A percentile compares a stretch with the other conserved stretches of the same genome.
These are phyloP conservation scores for Aphis gossypii DNA, from an alignment of 1,140 invertebrate species.

Conservation along the genomic window DNA sequence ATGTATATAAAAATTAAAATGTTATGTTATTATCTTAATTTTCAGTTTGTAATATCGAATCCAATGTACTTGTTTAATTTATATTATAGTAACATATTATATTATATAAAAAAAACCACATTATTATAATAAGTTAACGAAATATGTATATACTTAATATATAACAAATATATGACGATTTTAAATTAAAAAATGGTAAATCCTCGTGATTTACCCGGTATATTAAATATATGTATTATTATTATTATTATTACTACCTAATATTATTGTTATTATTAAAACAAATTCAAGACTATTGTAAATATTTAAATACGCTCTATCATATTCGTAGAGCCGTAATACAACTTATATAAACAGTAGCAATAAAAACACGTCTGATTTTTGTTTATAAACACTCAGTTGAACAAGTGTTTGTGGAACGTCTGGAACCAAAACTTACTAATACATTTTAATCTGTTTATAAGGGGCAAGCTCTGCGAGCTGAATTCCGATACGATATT, in stretches of 20 bases:
- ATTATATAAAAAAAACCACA: background rate
- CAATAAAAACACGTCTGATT: background rate
- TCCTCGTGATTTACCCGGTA: background rate
- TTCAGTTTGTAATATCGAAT: background rate
- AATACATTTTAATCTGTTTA: conserved; percentile 33
- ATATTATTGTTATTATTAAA: background rate
- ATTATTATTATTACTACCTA: background rate
- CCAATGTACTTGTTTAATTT: background rate
- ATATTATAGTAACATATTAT: background rate
- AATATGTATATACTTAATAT: background rate
- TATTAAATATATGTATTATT: background rate
- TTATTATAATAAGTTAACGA: background rate
- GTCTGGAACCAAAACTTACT: background rate
- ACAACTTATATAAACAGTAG: background rate
- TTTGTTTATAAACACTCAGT: background rate
- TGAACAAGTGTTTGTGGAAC: background rate
- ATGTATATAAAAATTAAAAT: background rate
- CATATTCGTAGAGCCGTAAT: background rate
- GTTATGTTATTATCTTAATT: background rate
- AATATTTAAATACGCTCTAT: background rate
- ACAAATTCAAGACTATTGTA: background rate
- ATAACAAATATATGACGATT: background rate
- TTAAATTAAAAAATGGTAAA: background rate
- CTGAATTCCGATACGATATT: conserved; percentile 11
- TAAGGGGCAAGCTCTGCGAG: background rate